Conservation (phyloP, 2,888 invertebrate species). For the Salticus scenicus region DNA sequence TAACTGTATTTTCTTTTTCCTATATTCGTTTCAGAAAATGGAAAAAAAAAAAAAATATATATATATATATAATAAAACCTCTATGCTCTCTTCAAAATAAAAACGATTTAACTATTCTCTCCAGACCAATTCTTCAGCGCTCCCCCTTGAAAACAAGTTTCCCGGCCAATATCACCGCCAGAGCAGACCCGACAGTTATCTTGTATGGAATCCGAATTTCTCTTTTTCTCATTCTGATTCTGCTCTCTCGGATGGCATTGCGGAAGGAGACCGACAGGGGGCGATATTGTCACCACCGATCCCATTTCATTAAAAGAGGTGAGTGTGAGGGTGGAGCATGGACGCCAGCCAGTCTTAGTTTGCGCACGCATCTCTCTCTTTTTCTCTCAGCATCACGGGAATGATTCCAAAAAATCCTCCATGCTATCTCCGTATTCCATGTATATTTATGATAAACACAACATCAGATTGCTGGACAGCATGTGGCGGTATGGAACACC, state of each 20-base stretch:
- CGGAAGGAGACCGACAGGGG: background rate
- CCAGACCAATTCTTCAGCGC: no score
- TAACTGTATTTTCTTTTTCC: no score
- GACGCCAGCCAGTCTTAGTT: background rate
- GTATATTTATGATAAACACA: background rate
- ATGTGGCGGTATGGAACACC: background rate
- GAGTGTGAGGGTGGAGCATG: background rate
- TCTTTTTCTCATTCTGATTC: background rate
- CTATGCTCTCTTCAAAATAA: no score
- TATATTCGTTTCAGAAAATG: no score
- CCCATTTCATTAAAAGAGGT: background rate
- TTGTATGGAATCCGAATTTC: no score
- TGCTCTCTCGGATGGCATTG: background rate
- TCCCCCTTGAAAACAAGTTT: no score
- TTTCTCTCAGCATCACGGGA: conserved; percentile 5
- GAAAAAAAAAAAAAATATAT: no score
- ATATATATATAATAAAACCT: no score
- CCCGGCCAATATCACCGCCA: no score
- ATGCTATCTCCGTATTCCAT: background rate
- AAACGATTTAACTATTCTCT: no score
- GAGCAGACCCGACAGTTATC: no score
- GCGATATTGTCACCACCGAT: background rate
- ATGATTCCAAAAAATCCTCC: background rate
- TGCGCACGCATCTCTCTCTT: background rate
- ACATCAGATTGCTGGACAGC: background rate